These are phyloP conservation scores for Phenacoccus solenopsis DNA, from an alignment of 1,140 invertebrate genomes.

Conservation along the genomic window DNA sequence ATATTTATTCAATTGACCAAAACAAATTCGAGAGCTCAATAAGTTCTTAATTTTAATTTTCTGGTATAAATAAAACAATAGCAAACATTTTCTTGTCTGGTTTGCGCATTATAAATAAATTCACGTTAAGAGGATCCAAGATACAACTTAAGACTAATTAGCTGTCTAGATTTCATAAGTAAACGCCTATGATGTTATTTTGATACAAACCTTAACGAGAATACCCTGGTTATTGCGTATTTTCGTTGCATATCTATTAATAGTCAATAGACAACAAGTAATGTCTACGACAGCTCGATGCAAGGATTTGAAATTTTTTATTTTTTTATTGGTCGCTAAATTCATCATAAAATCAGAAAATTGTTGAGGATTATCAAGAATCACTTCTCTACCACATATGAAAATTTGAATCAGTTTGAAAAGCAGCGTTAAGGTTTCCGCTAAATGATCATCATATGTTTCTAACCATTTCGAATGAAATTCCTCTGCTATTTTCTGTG, in stretches of 20 bases:
- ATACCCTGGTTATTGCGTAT: not conserved
- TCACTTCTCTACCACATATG: slow-evolving; percentile 47
- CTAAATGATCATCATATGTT: slow-evolving; percentile 15
- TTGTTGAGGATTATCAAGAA: slow-evolving; percentile 42
- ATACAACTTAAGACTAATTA: too few relatives aligned
- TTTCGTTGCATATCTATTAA: not conserved
- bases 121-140: too few relatives aligned
- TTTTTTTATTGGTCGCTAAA: not conserved
- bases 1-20: too few relatives aligned
- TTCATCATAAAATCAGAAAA: not conserved
- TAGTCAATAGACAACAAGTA: not conserved
- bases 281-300: not conserved
- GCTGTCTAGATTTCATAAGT: too few relatives aligned
- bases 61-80: too few relatives aligned
- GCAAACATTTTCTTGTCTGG: too few relatives aligned
- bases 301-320: not conserved
- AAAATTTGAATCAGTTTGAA: not conserved
- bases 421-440: not conserved
- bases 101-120: too few relatives aligned
- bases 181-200: too few relatives aligned
- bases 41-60: too few relatives aligned
- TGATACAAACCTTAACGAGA: not conserved
- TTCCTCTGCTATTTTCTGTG: slow-evolving; percentile 21
- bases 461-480: slow-evolving; percentile 18
- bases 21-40: too few relatives aligned